These are phyloP conservation scores for Orthosia gracilis DNA, from an alignment of 2,888 invertebrate species.

Conservation along the genomic window DNA sequence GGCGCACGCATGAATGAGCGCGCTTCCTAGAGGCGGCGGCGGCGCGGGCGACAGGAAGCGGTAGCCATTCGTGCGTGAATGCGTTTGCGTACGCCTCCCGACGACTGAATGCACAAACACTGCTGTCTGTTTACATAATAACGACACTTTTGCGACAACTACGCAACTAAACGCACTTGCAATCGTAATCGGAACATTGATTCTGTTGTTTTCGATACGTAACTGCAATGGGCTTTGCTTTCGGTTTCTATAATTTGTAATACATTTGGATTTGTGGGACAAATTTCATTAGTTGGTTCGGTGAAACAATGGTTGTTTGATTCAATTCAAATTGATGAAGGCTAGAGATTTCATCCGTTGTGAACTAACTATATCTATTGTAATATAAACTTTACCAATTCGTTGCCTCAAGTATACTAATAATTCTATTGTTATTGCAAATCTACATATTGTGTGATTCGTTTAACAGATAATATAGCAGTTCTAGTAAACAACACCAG, in stretches of 20 bases:
- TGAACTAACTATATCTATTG: not conserved
- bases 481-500: not conserved
- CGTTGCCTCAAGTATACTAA: not conserved
- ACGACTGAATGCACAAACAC: conserved; percentile 46
- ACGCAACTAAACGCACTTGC: conserved; percentile 48
- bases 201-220: conserved; percentile 37
- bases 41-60: conserved; percentile 63
- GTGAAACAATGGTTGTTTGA: conserved; percentile 22
- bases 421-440: not conserved
- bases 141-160: conserved; percentile 47
- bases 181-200: conserved; percentile 28
- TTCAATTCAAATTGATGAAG: not conserved
- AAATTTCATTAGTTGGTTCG: conserved; percentile 4
- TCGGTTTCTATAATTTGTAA: conserved; percentile 38
- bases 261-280: conserved; percentile 8
- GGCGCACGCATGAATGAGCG: conserved; percentile 67
- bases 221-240: conserved; percentile 26
- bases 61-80: conserved; percentile 52
- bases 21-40: conserved; percentile 65
- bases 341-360: not conserved
- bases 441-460: not conserved
- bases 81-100: conserved; percentile 50
- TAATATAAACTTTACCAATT: not conserved
- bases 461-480: not conserved
- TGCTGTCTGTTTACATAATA: conserved; percentile 62